Conservation (phyloP, 2,888 invertebrate species). For the Scaeva pyrastri region DNA sequence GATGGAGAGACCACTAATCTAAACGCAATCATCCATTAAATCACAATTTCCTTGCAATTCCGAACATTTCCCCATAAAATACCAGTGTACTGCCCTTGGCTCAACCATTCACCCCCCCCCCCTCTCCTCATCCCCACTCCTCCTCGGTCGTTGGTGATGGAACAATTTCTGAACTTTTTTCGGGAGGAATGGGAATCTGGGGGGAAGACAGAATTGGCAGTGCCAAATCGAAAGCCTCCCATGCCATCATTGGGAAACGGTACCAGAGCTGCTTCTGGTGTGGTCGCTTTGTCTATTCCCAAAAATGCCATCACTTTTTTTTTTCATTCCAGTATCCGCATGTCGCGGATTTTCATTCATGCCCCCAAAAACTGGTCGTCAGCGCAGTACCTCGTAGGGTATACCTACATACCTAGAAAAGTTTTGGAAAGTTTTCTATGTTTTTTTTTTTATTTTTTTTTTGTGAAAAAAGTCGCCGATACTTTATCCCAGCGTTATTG, state of each 20-base stretch:
- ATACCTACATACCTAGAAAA: conserved; percentile 19
- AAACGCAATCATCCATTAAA: conserved; percentile 78
- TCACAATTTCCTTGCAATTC: conserved; percentile 77
- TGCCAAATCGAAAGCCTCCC: conserved; percentile 63
- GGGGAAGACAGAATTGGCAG: conserved; percentile 1
- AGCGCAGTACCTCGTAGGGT: background rate
- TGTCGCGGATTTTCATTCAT: conserved; percentile 69
- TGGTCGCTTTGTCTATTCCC: conserved; percentile 65
- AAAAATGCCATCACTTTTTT: conserved; percentile 66
- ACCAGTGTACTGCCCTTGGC: conserved; percentile 39
- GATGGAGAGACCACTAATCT: conserved; percentile 77
- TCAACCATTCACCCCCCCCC: too few relatives aligned
- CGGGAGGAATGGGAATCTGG: conserved; percentile 2
- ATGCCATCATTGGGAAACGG: conserved; percentile 1
- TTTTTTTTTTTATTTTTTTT: conserved; percentile 39
- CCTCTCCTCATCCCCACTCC: background rate
- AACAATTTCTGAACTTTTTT: conserved; percentile 64
- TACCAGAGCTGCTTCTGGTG: conserved; percentile 19
- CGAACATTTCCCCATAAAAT: conserved; percentile 75
- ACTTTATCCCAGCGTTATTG: conserved; percentile 74
- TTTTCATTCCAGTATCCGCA: conserved; percentile 56
- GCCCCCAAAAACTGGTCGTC: conserved; percentile 40
- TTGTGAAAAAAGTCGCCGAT: conserved; percentile 64
- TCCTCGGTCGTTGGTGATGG: background rate
- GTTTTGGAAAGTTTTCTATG: conserved; percentile 25